Evolutionary conservation across 2,797 vertebrate species (phyloP), one percentile per base, ranked within the genome.

Genomic region (Pampus argenteus): DNA sequence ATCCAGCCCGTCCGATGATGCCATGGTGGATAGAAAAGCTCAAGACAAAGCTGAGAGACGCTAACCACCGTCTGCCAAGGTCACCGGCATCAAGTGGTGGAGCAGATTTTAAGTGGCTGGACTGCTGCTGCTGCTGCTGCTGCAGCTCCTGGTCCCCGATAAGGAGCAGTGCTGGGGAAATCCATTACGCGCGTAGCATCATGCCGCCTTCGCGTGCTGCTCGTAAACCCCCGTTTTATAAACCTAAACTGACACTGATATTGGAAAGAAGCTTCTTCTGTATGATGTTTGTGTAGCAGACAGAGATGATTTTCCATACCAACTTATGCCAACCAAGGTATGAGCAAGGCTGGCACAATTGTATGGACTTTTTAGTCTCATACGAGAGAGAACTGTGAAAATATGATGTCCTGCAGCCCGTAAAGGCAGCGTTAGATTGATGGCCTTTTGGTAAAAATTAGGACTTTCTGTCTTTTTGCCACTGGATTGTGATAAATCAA

Each of bases 1-100:
- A 17, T 94, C 94, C 78, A 88, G 85, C 87, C 93, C 96, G 88
- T 95, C 93, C 44, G 95, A 94, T 69, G 96, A 93, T 90, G 96
- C 97, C 97, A 99, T 98, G 93, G 74, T 84, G 88, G 64, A 23
- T 2, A 58, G 2, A 42, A 23, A 38, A 52, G 50, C 74, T 45
- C 72, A 38, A 60, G 1, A 57, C 26, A 29, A 38, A 44, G 34
- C 5, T 2, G 66, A 38, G 0, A 76, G 79, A 70, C 65, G 74
- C 31, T 44, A 44, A 85, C 78, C 88, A 58, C 79, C 71, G 89
- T 56, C 82, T 55, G 84, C 83, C 93, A 93, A 95, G 94, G 94
- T 94, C 89, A 88, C 61, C 69, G 40, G 87, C 88, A 86, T 85
- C 67, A 82, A 88, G 84, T 74, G 84, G 70, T 9, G 74, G 77